A percentile compares a stretch with the other conserved stretches of the same genome.
phyloP scores from a whole-genome alignment of 2,888 invertebrate species.

The Cartodere bifasciata region DNA sequence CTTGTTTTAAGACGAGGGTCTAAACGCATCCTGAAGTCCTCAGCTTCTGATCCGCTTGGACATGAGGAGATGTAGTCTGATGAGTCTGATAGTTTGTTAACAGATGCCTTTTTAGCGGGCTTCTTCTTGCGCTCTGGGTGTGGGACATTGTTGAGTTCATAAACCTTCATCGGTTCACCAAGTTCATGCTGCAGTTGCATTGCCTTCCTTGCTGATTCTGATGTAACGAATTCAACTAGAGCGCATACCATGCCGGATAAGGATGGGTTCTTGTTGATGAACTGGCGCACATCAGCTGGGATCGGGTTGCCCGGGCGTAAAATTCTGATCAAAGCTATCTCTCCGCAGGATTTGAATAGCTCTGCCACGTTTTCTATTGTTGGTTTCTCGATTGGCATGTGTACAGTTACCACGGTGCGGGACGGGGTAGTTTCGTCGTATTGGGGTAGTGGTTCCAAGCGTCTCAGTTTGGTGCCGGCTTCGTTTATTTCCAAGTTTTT shows the following conservation, averaged over 20 bases:
- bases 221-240: constrained; percentile 80
- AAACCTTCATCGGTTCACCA: constrained; percentile 52
- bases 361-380: constrained; percentile 87
- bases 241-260: constrained; percentile 79
- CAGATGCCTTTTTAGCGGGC: constrained; percentile 47
- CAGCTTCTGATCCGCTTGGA: constrained; percentile 41
- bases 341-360: constrained; percentile 77
- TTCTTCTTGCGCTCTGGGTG: constrained; percentile 64
- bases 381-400: constrained; percentile 72
- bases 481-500: constrained; percentile 80
- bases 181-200: constrained; percentile 52
- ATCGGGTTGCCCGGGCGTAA: constrained; percentile 80
- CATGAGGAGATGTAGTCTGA: constrained; percentile 38
- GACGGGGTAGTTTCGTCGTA: constrained; percentile 90
- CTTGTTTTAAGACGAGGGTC: constrained; percentile 33
- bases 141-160: constrained; percentile 59
- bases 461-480: constrained; percentile 76
- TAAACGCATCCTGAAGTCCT: constrained; percentile 32
- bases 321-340: constrained; percentile 79
- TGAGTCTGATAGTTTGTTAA: constrained; percentile 20
- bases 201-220: constrained; percentile 74
- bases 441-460: constrained; percentile 72
- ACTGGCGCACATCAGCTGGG: constrained; percentile 82
- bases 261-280: constrained; percentile 82
- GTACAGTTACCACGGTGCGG: constrained; percentile 77